Evolutionary conservation across 2,888 invertebrate genomes (phyloP).

Genomic region (Lordiphosa andalusiaca): DNA sequence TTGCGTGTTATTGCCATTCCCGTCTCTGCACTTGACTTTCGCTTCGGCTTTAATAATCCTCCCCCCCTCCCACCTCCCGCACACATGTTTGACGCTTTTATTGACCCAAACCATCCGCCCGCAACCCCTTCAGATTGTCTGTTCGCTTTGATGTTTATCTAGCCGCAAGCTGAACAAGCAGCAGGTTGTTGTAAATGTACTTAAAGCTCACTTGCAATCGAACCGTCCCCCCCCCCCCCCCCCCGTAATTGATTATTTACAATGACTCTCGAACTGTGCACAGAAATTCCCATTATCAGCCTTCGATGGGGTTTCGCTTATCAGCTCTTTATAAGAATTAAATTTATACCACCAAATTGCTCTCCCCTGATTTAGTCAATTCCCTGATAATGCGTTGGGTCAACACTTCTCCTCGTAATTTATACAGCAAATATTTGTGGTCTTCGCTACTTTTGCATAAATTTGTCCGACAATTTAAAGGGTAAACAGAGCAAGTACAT

Average conservation of each 20-base stretch:
- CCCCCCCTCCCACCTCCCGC: not conserved
- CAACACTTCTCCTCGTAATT: constrained; percentile 45
- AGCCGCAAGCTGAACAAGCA: constrained; percentile 37
- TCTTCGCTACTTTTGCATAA: constrained; percentile 40
- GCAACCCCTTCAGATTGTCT: constrained; percentile 19
- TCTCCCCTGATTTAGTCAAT: constrained; percentile 42
- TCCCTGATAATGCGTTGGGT: constrained; percentile 46
- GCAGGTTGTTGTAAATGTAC: constrained; percentile 21
- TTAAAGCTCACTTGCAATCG: not conserved
- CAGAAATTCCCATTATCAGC: constrained; percentile 1
- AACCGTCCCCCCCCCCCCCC: too few relatives aligned
- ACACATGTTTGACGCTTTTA: not conserved
- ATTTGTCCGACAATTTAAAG: constrained; percentile 51
- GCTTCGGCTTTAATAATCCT: constrained; percentile 1
- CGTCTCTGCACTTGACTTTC: constrained; percentile 49
- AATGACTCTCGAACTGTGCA: constrained; percentile 3
- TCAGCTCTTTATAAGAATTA: constrained; percentile 17
- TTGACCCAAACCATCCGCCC: not conserved
- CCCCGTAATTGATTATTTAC: constrained; percentile 2
- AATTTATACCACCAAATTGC: constrained; percentile 13
- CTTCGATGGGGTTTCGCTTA: not conserved
- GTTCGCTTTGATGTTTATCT: constrained; percentile 43
- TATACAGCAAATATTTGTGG: constrained; percentile 58
- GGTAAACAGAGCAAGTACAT: constrained; percentile 20
- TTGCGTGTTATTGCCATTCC: constrained; percentile 43